A percentile compares a stretch with the other conserved stretches of the same genome.
These are phyloP conservation scores for Papilio gigon DNA, from an alignment of 2,888 invertebrate species.

Conservation along the genomic window DNA sequence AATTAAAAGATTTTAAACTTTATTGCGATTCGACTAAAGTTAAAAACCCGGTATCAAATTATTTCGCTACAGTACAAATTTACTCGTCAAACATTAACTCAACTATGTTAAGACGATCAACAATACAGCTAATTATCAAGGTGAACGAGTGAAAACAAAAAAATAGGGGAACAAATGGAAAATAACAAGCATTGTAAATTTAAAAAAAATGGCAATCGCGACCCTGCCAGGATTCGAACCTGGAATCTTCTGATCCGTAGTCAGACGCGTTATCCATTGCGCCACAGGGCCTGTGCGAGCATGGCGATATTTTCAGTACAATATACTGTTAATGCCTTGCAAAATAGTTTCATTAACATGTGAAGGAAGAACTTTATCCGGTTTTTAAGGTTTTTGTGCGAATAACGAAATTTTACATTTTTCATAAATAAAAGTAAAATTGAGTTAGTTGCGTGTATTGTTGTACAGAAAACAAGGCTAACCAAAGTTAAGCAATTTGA, in stretches of 20 bases:
- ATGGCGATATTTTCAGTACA: constrained; percentile 44
- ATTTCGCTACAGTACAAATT: constrained; percentile 58
- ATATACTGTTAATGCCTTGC: not conserved
- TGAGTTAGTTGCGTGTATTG: no score
- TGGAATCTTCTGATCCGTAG: constrained; percentile 87
- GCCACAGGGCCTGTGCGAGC: constrained; percentile 80
- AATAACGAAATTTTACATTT: no score
- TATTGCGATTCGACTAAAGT: constrained; percentile 53
- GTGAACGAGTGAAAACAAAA: constrained; percentile 51
- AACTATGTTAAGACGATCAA: constrained; percentile 62
- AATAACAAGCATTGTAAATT: constrained; percentile 42
- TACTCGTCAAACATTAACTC: constrained; percentile 68
- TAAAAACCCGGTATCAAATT: constrained; percentile 48
- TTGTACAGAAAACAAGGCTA: no score
- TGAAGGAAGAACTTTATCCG: no score
- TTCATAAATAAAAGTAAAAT: no score
- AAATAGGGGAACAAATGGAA: constrained; percentile 41
- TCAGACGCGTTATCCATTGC: constrained; percentile 87
- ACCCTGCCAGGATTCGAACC: constrained; percentile 85
- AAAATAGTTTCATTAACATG: no score
- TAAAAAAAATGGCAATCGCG: constrained; percentile 52
- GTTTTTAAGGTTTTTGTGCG: no score
- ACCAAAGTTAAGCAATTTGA: no score
- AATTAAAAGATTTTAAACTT: constrained; percentile 54
- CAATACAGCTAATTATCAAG: constrained; percentile 66